Evolutionary conservation across 1,140 invertebrate species (phyloP), one percentile per base, ranked within the genome.

Genomic region (Idris sp.): DNA sequence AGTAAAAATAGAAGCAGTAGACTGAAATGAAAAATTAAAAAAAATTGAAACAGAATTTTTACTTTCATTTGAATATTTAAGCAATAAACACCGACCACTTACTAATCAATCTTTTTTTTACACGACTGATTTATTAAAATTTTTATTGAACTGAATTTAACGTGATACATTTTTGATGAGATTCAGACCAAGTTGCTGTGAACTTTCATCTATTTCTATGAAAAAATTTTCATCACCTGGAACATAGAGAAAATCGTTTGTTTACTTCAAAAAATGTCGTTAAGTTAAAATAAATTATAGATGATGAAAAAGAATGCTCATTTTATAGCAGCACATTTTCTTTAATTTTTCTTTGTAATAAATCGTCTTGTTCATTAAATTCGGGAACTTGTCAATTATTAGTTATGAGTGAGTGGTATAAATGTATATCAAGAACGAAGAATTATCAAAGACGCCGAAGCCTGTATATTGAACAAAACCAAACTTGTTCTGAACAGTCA

Each of bases 121-220:
- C 18, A 4, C 10, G 28, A 58, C 15, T 25, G 30, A 44, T 28
- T 25, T 11, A 41, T 58, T 43, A 58, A 58, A 54, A 53, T 13
- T 30, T 41, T 53, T 36, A 5, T 44, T 44, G 16, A 22, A 35
- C 53, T 11, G 8, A 58, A 58, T 8, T 58, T 43, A 8, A 26
- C 36, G 36, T 31, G 51, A 54, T 41, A 54, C 33, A 40, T 53
- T 53, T 48, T 53, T 53, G 35, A 53, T 40, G 35, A 40, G 25
- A 48, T 19, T 33, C 44, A 11, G n/a, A 11, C n/a, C 2, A 53
- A 53, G 49, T 53, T 53, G 18, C 49, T 18, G 19, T 53, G 19
- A 53, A 53, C 35, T 53, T 35, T 40, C 49, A 53, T 53, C 33
- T 53, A 40, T 53, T 53, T 40, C 49, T 53, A 53, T 53, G 35